Conservation (phyloP, 2,113 vertebrate species). For the Gavialis gangeticus region DNA sequence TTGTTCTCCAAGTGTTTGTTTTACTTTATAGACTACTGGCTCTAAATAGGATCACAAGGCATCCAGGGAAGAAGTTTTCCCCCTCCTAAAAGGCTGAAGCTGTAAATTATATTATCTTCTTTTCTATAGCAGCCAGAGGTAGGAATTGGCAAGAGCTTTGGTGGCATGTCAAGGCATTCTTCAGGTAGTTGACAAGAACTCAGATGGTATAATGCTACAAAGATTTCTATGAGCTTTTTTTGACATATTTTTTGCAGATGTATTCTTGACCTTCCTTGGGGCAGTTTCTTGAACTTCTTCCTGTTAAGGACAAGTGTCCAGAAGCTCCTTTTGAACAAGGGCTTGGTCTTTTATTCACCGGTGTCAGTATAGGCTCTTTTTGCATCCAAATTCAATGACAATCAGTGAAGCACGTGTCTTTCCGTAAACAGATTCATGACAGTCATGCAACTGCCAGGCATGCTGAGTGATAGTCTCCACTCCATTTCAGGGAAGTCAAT, state of each 20-base stretch:
- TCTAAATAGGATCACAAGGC: background rate
- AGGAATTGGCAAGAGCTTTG: background rate
- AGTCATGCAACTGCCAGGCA: background rate
- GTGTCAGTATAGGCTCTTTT: background rate
- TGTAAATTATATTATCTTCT: background rate
- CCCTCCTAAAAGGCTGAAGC: background rate
- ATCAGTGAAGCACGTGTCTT: background rate
- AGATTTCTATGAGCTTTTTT: background rate
- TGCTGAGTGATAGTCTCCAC: background rate
- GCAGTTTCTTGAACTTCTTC: background rate
- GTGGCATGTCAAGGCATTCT: background rate
- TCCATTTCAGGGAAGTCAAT: fast-evolving
- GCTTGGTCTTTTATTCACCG: background rate
- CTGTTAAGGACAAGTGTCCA: background rate
- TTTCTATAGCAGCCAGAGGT: background rate
- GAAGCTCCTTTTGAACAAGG: background rate
- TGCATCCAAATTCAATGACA: background rate
- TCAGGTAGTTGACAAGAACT: background rate
- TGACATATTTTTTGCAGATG: background rate
- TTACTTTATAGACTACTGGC: slow-evolving; percentile 1
- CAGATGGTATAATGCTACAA: background rate
- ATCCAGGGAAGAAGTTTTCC: background rate
- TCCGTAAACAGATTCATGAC: background rate
- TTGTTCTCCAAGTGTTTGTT: background rate
- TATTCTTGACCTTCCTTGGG: background rate